Base-by-base conservation (phyloP, 35 echinoderm and acorn worm genomes). In the Heliocidaris tuberculata region DNA sequence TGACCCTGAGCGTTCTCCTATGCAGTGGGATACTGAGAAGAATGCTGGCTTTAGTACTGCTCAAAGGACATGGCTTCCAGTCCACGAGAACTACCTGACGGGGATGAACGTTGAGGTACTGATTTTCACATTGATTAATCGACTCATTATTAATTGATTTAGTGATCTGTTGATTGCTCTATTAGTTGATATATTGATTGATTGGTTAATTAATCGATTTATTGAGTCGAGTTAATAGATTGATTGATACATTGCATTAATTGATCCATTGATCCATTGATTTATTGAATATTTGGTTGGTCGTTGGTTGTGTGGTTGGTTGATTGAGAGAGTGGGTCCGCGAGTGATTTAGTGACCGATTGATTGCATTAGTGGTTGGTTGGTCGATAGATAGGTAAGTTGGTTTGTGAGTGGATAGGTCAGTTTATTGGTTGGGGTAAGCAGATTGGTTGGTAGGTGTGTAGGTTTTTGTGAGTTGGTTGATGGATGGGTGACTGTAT, bases 1-100 rank as follows among this genome's bases (percentile, higher is more conserved):
- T 85, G 97, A 98, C 48, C 97, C 97, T 52, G 97, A 97, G 48
- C 94, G 97, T 21, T 98, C 97, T 11, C 97, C 97, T 15, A 98
- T 98, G 97, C 97, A 98, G 86, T 98, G 97, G 97, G 71, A 96
- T n/a, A 52, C 30, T 0, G 59, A 49, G 13, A 60, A 90, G 59
- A 90, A 93, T 24, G 94, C 95, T 94, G 97, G 97, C 17, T 98
- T 98, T 60, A 98, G 97, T 60, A 95, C 88, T 10, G 92, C 97
- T 13, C 54, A 95, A 30, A 94, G 97, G 47, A 98, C 97, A 6
- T 98, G 97, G 97, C 86, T 98, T 12, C 97, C 97, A 21, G 96
- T 98, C 31, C 95, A 97, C 54, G 86, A 96, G 15, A 98, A 95
- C n/a, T 95, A 95, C 90, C 48, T 94, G 8, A 29, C 49, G 19